Base-by-base conservation (phyloP, 2,888 invertebrate genomes). In the Sylvicola cinctus region DNA sequence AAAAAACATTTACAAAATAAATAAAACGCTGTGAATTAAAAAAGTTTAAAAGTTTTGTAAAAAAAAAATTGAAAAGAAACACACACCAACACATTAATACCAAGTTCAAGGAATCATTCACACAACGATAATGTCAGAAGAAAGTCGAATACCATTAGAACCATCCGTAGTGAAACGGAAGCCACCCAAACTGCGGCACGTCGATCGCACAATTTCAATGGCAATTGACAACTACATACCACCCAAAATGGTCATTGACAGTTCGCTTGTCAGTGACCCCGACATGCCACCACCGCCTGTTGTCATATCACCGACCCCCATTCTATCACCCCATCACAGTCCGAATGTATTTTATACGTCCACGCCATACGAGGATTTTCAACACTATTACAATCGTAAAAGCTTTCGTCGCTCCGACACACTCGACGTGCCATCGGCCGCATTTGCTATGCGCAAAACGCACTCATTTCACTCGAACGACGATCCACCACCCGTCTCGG, bases 391-490 rank as follows among this genome's bases (percentile, higher is more conserved):
- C 11, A 7, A 25, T 8, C 7, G 25, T 7, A 25, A 25, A 25
- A 8, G 7, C 7, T 25, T 25, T 25, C 52, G 58, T 39, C 54
- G 58, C 39, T 56, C 58, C 36, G 58, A 59, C 45, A 58, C 58
- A 38, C 50, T 58, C 48, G 55, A 58, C 47, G 53, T 55, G 43
- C 54, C 55, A 48, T 52, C 54, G 43, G 51, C 54, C 47, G 50
- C 48, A 48, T 56, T 55, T 47, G 54, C 55, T 50, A 52, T 58
- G 49, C 51, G 58, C 45, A 58, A 58, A 44, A 57, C 59, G 42
- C 55, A 57, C 41, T 59, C 58, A 38, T 58, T 59, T 45, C 58
- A 58, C 45, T 50, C 55, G 16, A 55, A 57, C 43, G 58, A 57
- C 39, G 47, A 49, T 38, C 45, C 51, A 39, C 47, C 50, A 38